Evolutionary conservation across 2,888 invertebrate genomes (phyloP).

Genomic region (Eucera pruinosa): DNA sequence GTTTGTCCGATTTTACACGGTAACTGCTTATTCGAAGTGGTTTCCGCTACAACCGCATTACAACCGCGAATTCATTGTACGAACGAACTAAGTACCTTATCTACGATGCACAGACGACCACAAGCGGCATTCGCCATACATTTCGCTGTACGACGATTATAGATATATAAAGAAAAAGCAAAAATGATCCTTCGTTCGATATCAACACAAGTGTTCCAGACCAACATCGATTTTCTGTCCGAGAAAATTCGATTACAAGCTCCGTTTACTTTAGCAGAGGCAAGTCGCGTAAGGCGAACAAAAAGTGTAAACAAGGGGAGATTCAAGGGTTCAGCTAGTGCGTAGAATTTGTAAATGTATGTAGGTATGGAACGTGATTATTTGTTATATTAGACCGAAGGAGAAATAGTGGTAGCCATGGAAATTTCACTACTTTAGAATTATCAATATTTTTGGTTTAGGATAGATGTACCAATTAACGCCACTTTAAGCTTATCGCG

Average conservation of each 20-base stretch:
- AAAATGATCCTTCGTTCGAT: constrained; percentile 7
- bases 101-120: constrained; percentile 53
- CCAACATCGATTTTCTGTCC: background rate
- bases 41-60: constrained; percentile 44
- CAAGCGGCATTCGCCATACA: constrained; percentile 31
- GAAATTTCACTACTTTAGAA: too few relatives aligned
- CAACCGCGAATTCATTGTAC: constrained; percentile 33
- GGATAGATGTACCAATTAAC: too few relatives aligned
- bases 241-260: constrained; percentile 6
- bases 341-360: background rate
- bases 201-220: background rate
- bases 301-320: background rate
- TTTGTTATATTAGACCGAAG: too few relatives aligned
- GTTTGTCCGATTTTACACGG: background rate
- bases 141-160: constrained; percentile 42
- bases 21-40: constrained; percentile 4
- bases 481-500: too few relatives aligned
- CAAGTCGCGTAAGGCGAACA: background rate
- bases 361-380: too few relatives aligned
- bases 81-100: constrained; percentile 55
- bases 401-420: too few relatives aligned
- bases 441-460: too few relatives aligned
- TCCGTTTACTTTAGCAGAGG: background rate
- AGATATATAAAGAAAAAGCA: background rate
- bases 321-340: background rate